Percentiles rank a stretch among this genome's conserved stretches.
Conservation (phyloP, 1,140 invertebrate species). For the Bombus superbus region DNA sequence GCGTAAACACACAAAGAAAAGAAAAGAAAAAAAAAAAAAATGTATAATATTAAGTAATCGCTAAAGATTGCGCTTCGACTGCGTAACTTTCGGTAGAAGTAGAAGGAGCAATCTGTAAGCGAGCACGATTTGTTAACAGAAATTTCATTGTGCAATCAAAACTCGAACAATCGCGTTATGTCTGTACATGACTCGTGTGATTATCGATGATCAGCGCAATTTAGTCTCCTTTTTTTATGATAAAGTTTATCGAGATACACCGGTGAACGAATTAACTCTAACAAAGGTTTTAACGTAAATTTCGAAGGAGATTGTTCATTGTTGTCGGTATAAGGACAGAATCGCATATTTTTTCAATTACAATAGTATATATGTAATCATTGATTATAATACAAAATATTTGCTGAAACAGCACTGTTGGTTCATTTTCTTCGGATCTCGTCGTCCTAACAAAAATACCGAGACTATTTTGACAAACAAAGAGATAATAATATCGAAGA, state of each 20-base stretch:
- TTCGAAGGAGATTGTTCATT: too few relatives aligned
- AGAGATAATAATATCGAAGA: not conserved
- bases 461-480: not conserved
- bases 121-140: conserved; percentile 9
- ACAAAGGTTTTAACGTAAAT: not conserved
- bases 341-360: not conserved
- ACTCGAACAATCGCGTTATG: not conserved
- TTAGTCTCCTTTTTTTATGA: not conserved
- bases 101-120: conserved; percentile 4
- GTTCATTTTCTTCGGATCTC: not conserved
- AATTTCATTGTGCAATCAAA: conserved; percentile 19
- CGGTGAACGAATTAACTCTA: not conserved
- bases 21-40: not conserved
- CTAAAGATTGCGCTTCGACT: conserved; percentile 4
- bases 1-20: not conserved
- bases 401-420: too few relatives aligned
- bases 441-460: not conserved
- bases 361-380: not conserved
- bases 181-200: too few relatives aligned
- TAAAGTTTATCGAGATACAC: not conserved
- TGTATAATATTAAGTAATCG: conserved; percentile 2
- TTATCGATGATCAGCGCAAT: not conserved
- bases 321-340: not conserved
- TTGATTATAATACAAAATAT: conserved; percentile 1
- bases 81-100: not conserved